Percentiles rank a stretch among this genome's conserved stretches.
These are phyloP conservation scores for Platerodrilus igneus DNA, from an alignment of 2,888 invertebrate genomes.

Conservation along the genomic window DNA sequence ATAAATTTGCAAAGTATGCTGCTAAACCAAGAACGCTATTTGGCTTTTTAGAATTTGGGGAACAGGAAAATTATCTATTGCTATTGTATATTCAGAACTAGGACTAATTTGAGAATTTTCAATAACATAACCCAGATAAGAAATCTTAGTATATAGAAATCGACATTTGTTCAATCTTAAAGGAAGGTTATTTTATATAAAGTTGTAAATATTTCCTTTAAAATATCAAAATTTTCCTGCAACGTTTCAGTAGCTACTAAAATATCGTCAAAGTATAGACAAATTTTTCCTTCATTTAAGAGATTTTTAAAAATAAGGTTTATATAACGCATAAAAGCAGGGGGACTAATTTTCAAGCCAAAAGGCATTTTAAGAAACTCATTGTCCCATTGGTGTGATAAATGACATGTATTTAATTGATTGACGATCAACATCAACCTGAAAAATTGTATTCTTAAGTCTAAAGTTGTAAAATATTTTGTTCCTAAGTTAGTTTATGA, in stretches of 20 bases:
- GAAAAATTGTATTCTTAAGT: too few relatives aligned
- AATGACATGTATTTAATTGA: conserved; percentile 5
- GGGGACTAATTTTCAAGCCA: conserved; percentile 30
- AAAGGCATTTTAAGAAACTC: conserved; percentile 29
- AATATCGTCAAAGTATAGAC: conserved; percentile 30
- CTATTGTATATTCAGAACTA: neutral
- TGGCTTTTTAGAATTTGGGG: neutral
- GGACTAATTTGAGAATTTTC: neutral
- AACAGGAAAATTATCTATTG: neutral
- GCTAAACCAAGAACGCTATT: conserved; percentile 2
- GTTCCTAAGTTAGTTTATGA: too few relatives aligned
- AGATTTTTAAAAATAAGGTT: conserved; percentile 19
- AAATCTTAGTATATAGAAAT: neutral
- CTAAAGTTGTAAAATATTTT: too few relatives aligned
- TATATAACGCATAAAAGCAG: conserved; percentile 8
- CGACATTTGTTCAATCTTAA: neutral
- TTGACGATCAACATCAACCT: conserved; percentile 4
- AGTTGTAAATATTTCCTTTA: neutral
- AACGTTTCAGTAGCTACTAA: conserved; percentile 35
- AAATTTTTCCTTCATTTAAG: conserved; percentile 20
- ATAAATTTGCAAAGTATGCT: neutral
- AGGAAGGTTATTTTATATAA: neutral
- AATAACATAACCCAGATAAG: neutral
- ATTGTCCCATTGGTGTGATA: neutral
- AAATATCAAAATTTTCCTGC: conserved; percentile 11